Evolutionary conservation across 2,888 invertebrate species (phyloP).

Genomic region (Merodon equestris): DNA sequence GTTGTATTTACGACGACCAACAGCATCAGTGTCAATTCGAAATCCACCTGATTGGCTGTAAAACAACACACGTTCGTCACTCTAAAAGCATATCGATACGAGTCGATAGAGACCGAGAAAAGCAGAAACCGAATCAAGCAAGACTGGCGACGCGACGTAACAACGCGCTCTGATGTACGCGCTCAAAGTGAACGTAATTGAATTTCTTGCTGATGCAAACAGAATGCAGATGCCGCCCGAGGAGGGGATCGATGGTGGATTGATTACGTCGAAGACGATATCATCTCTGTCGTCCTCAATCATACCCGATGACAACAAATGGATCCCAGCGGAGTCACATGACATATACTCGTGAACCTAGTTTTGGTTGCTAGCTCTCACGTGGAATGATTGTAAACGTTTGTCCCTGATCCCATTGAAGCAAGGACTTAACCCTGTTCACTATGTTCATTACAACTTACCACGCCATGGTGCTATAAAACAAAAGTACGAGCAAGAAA

Average conservation of each 20-base stretch:
- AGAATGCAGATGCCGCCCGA: slow-evolving; percentile 24
- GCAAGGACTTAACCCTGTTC: too few species aligned
- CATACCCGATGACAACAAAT: too few species aligned
- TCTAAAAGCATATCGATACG: slow-evolving; percentile 28
- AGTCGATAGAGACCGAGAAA: slow-evolving; percentile 3
- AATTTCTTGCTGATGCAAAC: slow-evolving; percentile 51
- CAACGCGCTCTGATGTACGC: slow-evolving; percentile 34
- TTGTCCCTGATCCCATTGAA: too few species aligned
- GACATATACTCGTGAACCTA: too few species aligned
- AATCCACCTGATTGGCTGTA: slow-evolving; percentile 54
- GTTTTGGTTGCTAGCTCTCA: too few species aligned
- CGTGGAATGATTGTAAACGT: too few species aligned
- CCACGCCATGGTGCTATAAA: slow-evolving; percentile 29
- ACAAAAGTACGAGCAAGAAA: slow-evolving; percentile 10
- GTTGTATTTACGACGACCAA: too few species aligned
- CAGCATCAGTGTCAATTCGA: slow-evolving; percentile 55
- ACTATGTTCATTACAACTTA: slow-evolving; percentile 27
- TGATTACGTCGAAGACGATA: slow-evolving; percentile 23
- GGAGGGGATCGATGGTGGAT: slow-evolving; percentile 20
- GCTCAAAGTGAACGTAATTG: slow-evolving; percentile 63
- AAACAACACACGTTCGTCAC: slow-evolving; percentile 50
- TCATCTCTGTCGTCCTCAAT: too few species aligned
- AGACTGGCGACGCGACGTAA: slow-evolving; percentile 47
- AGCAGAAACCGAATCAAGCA: neutral
- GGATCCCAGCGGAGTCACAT: too few species aligned